Base-by-base conservation (phyloP, 2,888 invertebrate species). In the Autographa pulchrina region DNA sequence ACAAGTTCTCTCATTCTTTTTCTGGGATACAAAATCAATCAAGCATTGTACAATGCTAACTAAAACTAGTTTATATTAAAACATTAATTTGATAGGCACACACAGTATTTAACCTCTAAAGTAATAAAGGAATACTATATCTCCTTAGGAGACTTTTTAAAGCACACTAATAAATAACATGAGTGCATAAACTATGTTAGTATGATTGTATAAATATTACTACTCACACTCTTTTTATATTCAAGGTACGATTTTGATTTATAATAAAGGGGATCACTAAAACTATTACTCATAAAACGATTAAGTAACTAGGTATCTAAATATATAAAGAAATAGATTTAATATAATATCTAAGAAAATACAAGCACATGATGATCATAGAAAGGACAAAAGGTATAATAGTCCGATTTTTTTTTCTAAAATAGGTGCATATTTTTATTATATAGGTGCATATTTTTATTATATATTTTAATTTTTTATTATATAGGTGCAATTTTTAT, bases 61-160 rank as follows among this genome's bases (percentile, higher is more conserved):
- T 48, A 56, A 65, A 2, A 68, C 14, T 54, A 38, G 54, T 18
- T 41, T 20, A 25, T 62, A 68, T 48, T 18, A 54, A 35, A 68
- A 31, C 20, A 72, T 80, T 25, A 25, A 25, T 25, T n/a, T n/a
- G 41, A 61, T 56, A 66, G 38, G 48, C 65, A 58, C 65, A 80
- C 70, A 73, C 54, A 72, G 62, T 63, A 68, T 68, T 68, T 56
- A 35, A 66, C 68, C 60, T 65, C 58, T 81, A 81, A 69, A 67
- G 11, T 52, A 43, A 41, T 63, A 61, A 61, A 72, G 62, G 69
- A 81, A 83, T 80, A 80, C 80, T 75, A 67, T 67, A 72, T 78
- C 80, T 85, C 82, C 76, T 74, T 73, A 75, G 69, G 82, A 84
- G 76, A 77, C 62, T 74, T 75, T 70, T 73, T 75, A 76, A 76